Evolutionary conservation across 2,113 vertebrate genomes (phyloP).

Genomic region (Candoia aspera): DNA sequence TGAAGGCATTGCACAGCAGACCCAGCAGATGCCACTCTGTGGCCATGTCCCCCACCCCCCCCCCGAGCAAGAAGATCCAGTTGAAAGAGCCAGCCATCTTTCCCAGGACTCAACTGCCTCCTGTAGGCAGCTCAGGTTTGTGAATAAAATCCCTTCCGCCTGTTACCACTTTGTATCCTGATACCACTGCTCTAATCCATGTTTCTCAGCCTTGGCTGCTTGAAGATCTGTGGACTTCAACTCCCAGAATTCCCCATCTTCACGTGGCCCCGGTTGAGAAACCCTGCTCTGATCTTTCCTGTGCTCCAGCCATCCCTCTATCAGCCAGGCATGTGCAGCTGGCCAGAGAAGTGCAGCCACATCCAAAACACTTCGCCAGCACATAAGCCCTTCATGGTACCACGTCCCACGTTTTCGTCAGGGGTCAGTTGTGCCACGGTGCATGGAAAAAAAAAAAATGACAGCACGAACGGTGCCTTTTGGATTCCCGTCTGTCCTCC

Average conservation of each 20-base stretch:
- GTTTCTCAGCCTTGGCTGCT: background rate
- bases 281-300: no score
- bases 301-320: no score
- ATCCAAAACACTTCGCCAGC: background rate
- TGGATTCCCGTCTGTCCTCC: background rate
- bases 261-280: no score
- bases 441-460: no score
- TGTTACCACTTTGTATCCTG: background rate
- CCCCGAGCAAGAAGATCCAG: background rate
- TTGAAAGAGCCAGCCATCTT: background rate
- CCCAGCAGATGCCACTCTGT: conserved; percentile 16
- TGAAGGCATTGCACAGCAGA: background rate
- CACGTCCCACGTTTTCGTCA: no score
- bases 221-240: background rate
- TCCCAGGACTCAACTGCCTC: background rate
- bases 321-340: no score
- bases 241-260: background rate
- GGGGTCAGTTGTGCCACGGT: background rate
- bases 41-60: no score
- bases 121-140: background rate
- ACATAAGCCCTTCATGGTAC: background rate
- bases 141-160: background rate
- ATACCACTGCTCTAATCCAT: background rate
- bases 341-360: no score
- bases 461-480: background rate